These are phyloP conservation scores for Tyrophagus putrescentiae DNA, from an alignment of 1,140 invertebrate species.

Conservation along the genomic window DNA sequence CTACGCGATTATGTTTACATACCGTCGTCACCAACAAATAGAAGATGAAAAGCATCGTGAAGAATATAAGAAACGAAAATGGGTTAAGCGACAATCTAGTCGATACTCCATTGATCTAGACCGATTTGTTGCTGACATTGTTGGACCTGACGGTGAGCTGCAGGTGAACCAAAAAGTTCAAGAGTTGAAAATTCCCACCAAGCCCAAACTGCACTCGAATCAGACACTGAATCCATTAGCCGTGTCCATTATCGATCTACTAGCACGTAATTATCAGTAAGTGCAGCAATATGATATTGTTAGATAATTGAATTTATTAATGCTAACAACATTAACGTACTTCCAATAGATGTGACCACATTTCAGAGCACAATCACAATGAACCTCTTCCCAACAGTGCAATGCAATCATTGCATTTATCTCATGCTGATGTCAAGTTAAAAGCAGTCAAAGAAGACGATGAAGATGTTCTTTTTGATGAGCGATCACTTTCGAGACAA, in stretches of 20 bases:
- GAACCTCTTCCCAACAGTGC: background rate
- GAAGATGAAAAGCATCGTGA: background rate
- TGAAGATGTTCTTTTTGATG: background rate
- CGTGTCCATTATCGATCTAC: background rate
- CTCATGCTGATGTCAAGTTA: background rate
- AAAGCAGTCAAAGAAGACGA: background rate
- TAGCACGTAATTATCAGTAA: background rate
- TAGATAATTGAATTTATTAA: no score
- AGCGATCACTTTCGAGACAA: conserved; percentile 34
- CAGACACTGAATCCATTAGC: conserved; percentile 1
- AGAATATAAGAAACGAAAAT: background rate
- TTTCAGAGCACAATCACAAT: background rate
- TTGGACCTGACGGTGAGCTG: background rate
- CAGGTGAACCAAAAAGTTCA: background rate
- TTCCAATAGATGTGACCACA: no score
- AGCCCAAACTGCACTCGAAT: background rate
- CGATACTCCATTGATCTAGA: conserved; percentile 1
- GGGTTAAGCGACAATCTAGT: conserved; percentile 8
- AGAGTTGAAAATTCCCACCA: background rate
- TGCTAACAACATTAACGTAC: no score
- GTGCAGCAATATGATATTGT: background rate
- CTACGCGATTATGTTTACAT: no score
- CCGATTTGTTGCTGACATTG: conserved; percentile 3
- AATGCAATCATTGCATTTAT: background rate
- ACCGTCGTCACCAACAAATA: no score